phyloP scores from a whole-genome alignment of 2,113 vertebrate genomes.

The Ursus arctos region DNA sequence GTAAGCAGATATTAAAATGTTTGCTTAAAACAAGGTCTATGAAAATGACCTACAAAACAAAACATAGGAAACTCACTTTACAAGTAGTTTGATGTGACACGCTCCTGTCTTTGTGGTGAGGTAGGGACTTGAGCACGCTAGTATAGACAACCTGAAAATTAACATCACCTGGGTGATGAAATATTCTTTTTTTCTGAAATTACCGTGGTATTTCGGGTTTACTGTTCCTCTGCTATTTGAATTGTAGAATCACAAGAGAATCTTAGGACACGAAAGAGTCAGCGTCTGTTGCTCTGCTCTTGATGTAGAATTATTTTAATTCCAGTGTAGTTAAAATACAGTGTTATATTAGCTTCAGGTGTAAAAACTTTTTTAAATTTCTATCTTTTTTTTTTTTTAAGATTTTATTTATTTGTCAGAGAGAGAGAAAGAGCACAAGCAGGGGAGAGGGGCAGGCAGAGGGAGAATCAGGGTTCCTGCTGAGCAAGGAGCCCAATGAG shows the following conservation, averaged over 20 bases:
- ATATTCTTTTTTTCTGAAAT: not conserved
- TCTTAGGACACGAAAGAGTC: not conserved
- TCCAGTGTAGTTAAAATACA: not conserved
- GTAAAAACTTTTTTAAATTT: not conserved
- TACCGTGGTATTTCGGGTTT: not conserved
- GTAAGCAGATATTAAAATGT: not conserved
- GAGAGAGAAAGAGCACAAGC: too few species aligned
- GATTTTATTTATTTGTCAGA: too few species aligned
- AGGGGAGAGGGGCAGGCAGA: too few species aligned
- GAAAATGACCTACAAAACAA: not conserved
- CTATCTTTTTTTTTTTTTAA: too few species aligned
- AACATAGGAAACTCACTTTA: not conserved
- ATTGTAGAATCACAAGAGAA: not conserved
- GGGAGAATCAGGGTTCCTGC: too few species aligned
- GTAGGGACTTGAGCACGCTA: not conserved
- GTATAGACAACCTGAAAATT: not conserved
- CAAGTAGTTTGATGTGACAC: not conserved
- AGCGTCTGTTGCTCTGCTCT: not conserved
- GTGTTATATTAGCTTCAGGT: not conserved
- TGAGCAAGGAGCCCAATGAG: too few species aligned
- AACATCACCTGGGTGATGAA: not conserved
- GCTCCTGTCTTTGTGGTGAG: not conserved
- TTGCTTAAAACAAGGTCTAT: not conserved
- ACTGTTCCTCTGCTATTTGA: not conserved
- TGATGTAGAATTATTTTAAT: not conserved